Evolutionary conservation across 2,888 invertebrate genomes (phyloP).

Genomic region (Nesidiocoris tenuis): DNA sequence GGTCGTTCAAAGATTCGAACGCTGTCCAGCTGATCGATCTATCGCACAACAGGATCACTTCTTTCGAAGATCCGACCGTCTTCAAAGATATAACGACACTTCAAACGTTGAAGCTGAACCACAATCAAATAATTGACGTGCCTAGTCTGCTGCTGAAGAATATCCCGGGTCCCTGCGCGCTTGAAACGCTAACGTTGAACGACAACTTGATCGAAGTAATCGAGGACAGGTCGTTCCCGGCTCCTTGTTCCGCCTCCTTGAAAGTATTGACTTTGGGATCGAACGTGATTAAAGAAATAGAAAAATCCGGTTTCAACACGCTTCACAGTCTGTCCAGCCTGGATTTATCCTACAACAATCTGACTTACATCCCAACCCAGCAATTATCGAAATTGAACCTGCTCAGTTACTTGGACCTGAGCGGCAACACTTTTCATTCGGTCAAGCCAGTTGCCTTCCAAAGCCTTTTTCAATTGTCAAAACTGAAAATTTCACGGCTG

Average conservation of each 20-base stretch:
- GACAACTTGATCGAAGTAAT: constrained; percentile 76
- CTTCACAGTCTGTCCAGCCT: constrained; percentile 70
- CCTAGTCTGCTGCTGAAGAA: constrained; percentile 63
- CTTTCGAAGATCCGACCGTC: constrained; percentile 68
- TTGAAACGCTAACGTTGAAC: constrained; percentile 74
- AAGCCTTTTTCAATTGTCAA: constrained; percentile 77
- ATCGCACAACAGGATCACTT: constrained; percentile 72
- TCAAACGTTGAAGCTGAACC: constrained; percentile 70
- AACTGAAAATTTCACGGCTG: constrained; percentile 62
- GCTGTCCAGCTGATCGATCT: constrained; percentile 72
- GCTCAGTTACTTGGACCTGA: constrained; percentile 72
- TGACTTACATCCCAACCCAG: constrained; percentile 73
- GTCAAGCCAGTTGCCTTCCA: constrained; percentile 68
- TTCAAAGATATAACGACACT: constrained; percentile 70
- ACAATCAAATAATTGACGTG: constrained; percentile 76
- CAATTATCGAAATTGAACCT: constrained; percentile 75
- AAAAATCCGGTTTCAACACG: constrained; percentile 72
- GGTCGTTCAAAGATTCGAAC: constrained; percentile 74
- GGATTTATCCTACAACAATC: constrained; percentile 78
- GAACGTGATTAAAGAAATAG: constrained; percentile 73
- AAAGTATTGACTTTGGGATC: constrained; percentile 62
- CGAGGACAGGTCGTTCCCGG: constrained; percentile 70
- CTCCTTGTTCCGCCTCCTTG: constrained; percentile 67
- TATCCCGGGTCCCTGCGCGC: constrained; percentile 62
- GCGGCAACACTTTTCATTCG: constrained; percentile 73